Evolutionary conservation across 1,140 invertebrate species (phyloP).

Genomic region (Akabosia matsudoensis): DNA sequence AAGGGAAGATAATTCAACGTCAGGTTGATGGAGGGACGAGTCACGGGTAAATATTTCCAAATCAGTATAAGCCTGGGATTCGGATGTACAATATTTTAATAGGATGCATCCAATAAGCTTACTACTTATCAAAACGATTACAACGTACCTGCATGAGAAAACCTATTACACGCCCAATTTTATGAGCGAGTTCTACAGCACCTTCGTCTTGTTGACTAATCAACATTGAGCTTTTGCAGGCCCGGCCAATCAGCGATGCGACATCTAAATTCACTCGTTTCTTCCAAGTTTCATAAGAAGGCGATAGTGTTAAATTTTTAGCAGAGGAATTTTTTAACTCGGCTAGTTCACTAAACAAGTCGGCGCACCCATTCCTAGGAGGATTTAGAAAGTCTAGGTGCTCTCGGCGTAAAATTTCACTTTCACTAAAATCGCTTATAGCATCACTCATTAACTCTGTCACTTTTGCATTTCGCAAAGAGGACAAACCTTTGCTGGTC

Average conservation of each 20-base stretch:
- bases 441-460: constrained; percentile 41
- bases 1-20: no score
- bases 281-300: constrained; percentile 31
- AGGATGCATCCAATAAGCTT: no score
- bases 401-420: constrained; percentile 29
- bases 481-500: constrained; percentile 27
- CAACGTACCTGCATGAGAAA: constrained; percentile 32
- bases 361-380: background rate
- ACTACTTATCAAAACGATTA: no score
- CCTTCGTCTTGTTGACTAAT: constrained; percentile 29
- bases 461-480: constrained; percentile 30
- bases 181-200: constrained; percentile 26
- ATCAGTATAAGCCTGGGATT: constrained; percentile 34
- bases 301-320: background rate
- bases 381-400: background rate
- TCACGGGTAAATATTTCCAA: background rate
- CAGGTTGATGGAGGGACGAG: no score
- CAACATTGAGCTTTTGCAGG: constrained; percentile 26
- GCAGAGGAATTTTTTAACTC: background rate
- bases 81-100: background rate
- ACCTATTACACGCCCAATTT: constrained; percentile 33
- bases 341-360: background rate
- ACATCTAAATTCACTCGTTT: constrained; percentile 19
- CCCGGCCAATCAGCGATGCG: constrained; percentile 27
- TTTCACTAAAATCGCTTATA: constrained; percentile 35